Conservation (phyloP, 2,888 invertebrate species). For the Acleris holmiana region DNA sequence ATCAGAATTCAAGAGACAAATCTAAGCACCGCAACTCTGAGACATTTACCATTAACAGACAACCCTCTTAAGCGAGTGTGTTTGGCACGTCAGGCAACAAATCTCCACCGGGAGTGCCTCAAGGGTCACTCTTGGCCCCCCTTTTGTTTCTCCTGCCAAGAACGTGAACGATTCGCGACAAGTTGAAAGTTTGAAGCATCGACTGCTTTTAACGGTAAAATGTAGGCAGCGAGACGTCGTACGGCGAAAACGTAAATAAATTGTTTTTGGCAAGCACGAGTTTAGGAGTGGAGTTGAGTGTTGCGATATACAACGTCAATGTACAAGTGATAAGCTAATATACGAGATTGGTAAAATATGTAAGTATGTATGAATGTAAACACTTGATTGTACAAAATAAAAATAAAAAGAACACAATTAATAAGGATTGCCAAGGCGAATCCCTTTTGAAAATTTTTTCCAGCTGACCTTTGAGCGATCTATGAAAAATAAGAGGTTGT, state of each 20-base stretch:
- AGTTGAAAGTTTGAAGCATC: slow-evolving; percentile 79
- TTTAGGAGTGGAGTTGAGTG: slow-evolving; percentile 1
- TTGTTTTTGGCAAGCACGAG: slow-evolving; percentile 8
- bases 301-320: neutral
- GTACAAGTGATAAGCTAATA: neutral
- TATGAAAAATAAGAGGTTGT: no score
- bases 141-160: slow-evolving; percentile 65
- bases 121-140: slow-evolving; percentile 73
- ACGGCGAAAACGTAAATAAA: slow-evolving; percentile 14
- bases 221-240: slow-evolving; percentile 15
- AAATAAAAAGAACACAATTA: no score
- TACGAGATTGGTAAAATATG: neutral
- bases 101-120: slow-evolving; percentile 63
- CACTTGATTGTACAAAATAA: no score
- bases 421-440: no score
- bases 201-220: slow-evolving; percentile 65
- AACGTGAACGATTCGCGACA: slow-evolving; percentile 69
- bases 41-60: slow-evolving; percentile 24
- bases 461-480: no score
- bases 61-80: slow-evolving; percentile 44
- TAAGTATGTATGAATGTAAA: no score
- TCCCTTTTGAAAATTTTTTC: no score
- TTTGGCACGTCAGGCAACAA: slow-evolving; percentile 72
- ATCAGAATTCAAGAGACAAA: neutral
- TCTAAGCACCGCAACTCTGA: slow-evolving; percentile 4